Evolutionary conservation across 2,113 vertebrate genomes (phyloP).

Genomic region (Callospermophilus lateralis): DNA sequence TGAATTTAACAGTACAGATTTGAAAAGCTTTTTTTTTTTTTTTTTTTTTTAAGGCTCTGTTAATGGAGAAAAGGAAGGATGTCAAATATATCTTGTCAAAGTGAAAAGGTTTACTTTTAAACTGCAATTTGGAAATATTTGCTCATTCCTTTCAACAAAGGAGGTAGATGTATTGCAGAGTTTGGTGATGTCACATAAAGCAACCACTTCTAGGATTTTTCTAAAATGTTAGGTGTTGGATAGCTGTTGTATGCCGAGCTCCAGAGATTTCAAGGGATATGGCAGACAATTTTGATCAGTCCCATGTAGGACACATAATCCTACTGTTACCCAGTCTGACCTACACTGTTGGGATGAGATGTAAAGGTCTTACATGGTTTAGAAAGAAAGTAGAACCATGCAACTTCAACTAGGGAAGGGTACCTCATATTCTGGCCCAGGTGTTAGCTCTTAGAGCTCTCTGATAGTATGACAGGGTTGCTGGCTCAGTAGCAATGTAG

Average conservation of each 20-base stretch:
- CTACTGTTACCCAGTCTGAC: background rate
- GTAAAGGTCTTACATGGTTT: background rate
- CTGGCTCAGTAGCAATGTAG: background rate
- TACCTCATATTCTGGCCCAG: background rate
- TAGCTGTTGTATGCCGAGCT: background rate
- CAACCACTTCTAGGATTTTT: background rate
- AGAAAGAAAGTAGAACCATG: background rate
- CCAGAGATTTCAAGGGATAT: background rate
- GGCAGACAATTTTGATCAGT: background rate
- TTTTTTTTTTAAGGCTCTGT: background rate
- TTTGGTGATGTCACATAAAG: background rate
- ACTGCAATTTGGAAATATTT: constrained; percentile 55
- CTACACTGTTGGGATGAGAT: background rate
- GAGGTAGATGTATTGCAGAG: background rate
- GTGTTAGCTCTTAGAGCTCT: background rate
- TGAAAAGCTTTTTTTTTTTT: background rate
- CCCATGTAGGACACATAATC: background rate
- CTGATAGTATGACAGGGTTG: background rate
- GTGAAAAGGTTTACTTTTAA: constrained; percentile 53
- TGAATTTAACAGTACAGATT: background rate
- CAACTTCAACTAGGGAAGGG: background rate
- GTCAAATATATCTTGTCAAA: background rate
- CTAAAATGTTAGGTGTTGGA: background rate
- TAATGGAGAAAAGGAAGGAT: background rate
- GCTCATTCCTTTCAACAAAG: background rate